Evolutionary conservation across 2,888 invertebrate species (phyloP).

Genomic region (Carterocephalus palaemon): DNA sequence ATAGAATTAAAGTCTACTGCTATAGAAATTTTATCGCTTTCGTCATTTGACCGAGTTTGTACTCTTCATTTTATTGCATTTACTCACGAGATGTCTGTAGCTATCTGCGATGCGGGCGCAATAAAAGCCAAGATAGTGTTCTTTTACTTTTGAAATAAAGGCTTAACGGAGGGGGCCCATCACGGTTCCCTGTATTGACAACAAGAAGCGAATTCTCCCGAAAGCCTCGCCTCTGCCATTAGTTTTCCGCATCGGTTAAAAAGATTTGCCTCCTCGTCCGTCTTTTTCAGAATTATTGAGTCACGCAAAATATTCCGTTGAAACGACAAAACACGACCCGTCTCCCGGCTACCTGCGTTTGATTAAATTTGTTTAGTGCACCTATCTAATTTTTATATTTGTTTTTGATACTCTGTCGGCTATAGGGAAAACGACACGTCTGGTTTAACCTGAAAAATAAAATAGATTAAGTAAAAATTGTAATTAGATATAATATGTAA

Average conservation of each 20-base stretch:
- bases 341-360: slow-evolving; percentile 32
- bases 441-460: no score
- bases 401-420: background rate
- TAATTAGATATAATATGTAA: no score
- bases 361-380: slow-evolving; percentile 26
- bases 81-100: slow-evolving; percentile 45
- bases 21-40: slow-evolving; percentile 41
- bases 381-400: slow-evolving; percentile 15
- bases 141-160: slow-evolving; percentile 70
- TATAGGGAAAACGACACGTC: no score
- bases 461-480: no score
- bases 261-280: slow-evolving; percentile 72
- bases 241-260: slow-evolving; percentile 78
- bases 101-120: slow-evolving; percentile 54
- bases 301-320: slow-evolving; percentile 61
- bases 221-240: slow-evolving; percentile 78
- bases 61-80: slow-evolving; percentile 53
- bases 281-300: slow-evolving; percentile 71
- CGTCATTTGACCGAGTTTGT: slow-evolving; percentile 40
- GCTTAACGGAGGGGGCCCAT: slow-evolving; percentile 74
- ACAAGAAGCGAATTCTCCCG: slow-evolving; percentile 76
- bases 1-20: slow-evolving; percentile 6
- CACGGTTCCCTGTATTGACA: slow-evolving; percentile 77
- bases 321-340: slow-evolving; percentile 44
- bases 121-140: slow-evolving; percentile 73